Base-by-base conservation (phyloP, 1,140 invertebrate species). In the Aphelenchoides besseyi region DNA sequence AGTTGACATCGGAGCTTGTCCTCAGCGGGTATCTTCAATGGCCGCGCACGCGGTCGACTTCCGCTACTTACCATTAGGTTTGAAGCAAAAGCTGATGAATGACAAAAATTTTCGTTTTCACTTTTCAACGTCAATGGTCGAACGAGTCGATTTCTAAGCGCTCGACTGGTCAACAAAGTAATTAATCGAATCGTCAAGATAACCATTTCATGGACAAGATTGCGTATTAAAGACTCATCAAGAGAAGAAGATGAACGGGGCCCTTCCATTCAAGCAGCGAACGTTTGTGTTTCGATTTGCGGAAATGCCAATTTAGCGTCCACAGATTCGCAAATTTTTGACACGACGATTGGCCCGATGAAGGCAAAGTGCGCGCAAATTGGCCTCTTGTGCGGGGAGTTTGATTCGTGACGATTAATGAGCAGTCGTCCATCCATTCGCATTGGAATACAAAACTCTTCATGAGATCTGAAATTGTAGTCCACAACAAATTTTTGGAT, bases 361-460 rank as follows among this genome's bases (percentile, higher is more conserved):
- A 23, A 12, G 41, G 41, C 41, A 12, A 23, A 23, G 41, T 23
- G 41, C 41, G 41, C 41, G 41, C 41, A 48, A 48, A 48, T 48
- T 48, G 41, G 41, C 41, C 41, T 48, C 41, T 48, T 48, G 41
- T 48, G 41, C 12, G 41, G 41, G 41, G 41, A 48, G 41, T 48
- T 48, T 48, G 41, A 48, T 48, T 48, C 41, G 41, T 23, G 41
- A n/a, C 41, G 41, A 48, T 48, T 48, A 48, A 48, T 48, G 41
- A 48, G 41, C 41, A 48, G 41, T 23, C 41, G 41, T 23, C n/a
- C 41, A 16, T 48, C 41, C 41, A 23, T 23, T 48, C 41, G 41
- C 41, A 48, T 48, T 48, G 41, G 41, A 48, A 48, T 48, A 48
- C 41, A 48, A 48, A 48, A 48, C 41, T 48, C 41, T 48, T 48